phyloP scores from a whole-genome alignment of 1,140 invertebrate species.

The Pogonomyrmex californicus region DNA sequence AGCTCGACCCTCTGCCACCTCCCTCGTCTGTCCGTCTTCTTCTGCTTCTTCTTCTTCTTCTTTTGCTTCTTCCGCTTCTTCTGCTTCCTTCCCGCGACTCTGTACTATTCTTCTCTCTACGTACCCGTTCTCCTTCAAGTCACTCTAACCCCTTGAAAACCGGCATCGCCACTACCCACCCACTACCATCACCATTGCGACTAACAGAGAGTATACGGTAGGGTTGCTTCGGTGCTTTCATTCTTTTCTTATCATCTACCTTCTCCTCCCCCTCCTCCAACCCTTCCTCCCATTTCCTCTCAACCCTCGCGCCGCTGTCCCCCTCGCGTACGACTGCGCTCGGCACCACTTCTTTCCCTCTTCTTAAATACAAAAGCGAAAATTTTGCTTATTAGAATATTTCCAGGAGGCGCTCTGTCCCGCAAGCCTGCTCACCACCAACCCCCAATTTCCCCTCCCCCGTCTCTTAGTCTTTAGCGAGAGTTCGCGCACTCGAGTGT shows the following conservation, averaged over 20 bases:
- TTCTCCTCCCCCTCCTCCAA: background rate
- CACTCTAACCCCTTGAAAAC: constrained; percentile 75
- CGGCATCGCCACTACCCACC: constrained; percentile 70
- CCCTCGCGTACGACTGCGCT: constrained; percentile 54
- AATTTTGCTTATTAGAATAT: constrained; percentile 87
- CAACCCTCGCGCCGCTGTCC: constrained; percentile 29
- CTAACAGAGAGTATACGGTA: constrained; percentile 72
- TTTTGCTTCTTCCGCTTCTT: constrained; percentile 66
- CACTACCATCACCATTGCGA: constrained; percentile 73
- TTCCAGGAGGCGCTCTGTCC: constrained; percentile 74
- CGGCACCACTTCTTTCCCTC: constrained; percentile 84
- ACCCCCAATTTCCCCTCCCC: constrained; percentile 8
- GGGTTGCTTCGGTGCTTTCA: constrained; percentile 69
- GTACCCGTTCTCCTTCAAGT: constrained; percentile 27
- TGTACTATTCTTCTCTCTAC: constrained; percentile 54
- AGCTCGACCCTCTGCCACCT: constrained; percentile 68
- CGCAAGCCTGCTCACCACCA: constrained; percentile 9
- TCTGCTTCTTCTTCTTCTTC: constrained; percentile 63
- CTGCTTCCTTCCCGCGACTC: constrained; percentile 62
- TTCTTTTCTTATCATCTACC: constrained; percentile 54
- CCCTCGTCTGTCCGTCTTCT: constrained; percentile 68
- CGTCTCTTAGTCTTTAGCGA: constrained; percentile 60
- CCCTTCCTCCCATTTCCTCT: constrained; percentile 8
- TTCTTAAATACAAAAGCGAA: constrained; percentile 86
- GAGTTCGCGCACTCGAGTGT: constrained; percentile 78